phyloP scores from a whole-genome alignment of 2,797 vertebrate genomes.

The Strix occidentalis region DNA sequence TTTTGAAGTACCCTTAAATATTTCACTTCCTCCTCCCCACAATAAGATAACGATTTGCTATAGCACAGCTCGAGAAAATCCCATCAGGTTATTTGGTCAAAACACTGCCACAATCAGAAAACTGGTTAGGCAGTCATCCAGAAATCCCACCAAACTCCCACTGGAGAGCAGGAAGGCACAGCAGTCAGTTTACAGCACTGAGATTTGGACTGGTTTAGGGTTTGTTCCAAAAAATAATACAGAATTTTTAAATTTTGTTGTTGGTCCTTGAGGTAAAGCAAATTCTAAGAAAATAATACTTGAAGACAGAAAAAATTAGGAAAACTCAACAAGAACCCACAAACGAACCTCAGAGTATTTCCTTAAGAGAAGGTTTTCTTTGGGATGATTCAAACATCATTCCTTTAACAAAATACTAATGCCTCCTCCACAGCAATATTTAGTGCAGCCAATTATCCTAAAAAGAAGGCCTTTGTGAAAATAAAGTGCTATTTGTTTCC shows the following conservation, averaged over 20 bases:
- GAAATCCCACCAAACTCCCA: not conserved
- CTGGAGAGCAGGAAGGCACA: not conserved
- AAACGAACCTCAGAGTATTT: not conserved
- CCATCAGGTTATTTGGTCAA: not conserved
- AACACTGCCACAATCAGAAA: not conserved
- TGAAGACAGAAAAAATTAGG: not conserved
- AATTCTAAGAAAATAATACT: not conserved
- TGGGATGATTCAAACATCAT: not conserved
- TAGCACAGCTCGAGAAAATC: not conserved
- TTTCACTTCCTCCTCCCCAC: not conserved
- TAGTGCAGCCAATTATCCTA: slow-evolving; percentile 23
- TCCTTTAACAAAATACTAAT: not conserved
- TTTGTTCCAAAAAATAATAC: not conserved
- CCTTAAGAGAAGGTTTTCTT: not conserved
- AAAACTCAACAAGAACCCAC: not conserved
- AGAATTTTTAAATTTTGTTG: not conserved
- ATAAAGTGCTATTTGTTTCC: slow-evolving; percentile 71
- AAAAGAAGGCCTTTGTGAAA: slow-evolving; percentile 22
- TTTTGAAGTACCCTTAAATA: slow-evolving; percentile 16
- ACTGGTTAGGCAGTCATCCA: not conserved
- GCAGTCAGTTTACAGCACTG: not conserved
- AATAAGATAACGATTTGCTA: not conserved
- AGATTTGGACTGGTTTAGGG: not conserved
- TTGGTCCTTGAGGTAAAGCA: slow-evolving; percentile 12
- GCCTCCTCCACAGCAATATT: not conserved